phyloP scores from a whole-genome alignment of 1,140 invertebrate species.

The Episyrphus balteatus region DNA sequence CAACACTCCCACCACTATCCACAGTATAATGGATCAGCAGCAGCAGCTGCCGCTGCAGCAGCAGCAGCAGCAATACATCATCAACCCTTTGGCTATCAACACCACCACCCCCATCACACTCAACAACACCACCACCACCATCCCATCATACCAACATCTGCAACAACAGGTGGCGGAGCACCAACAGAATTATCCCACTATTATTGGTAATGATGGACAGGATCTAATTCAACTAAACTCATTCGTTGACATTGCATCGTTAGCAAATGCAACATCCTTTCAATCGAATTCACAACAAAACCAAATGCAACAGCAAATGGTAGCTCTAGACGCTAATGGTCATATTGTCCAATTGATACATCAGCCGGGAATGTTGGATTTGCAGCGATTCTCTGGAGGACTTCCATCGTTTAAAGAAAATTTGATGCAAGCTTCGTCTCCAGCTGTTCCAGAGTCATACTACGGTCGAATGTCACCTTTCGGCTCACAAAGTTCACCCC shows the following conservation, averaged over 20 bases:
- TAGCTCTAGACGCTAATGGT: conserved; percentile 8
- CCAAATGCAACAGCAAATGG: neutral
- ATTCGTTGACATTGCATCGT: neutral
- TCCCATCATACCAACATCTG: conserved; percentile 34
- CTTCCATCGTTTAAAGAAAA: neutral
- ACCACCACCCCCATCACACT: conserved; percentile 18
- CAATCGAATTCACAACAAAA: neutral
- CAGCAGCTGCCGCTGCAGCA: conserved; percentile 10
- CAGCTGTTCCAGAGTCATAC: conserved; percentile 3
- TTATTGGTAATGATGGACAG: conserved; percentile 29
- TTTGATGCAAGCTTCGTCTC: neutral
- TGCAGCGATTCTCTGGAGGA: too few species aligned
- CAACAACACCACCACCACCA: conserved; percentile 23
- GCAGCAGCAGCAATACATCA: conserved; percentile 28
- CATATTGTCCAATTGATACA: conserved; percentile 27
- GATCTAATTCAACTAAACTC: conserved; percentile 3
- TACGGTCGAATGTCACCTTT: conserved; percentile 20
- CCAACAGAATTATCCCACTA: conserved; percentile 38
- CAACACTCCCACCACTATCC: conserved; percentile 19
- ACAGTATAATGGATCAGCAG: conserved; percentile 14
- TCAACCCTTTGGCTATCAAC: conserved; percentile 35
- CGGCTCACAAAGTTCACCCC: conserved; percentile 26
- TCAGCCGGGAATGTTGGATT: neutral
- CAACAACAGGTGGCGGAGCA: conserved; percentile 26
- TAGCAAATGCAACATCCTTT: neutral